Evolutionary conservation across 2,113 vertebrate species (phyloP).

Genomic region (Albula glossodonta): DNA sequence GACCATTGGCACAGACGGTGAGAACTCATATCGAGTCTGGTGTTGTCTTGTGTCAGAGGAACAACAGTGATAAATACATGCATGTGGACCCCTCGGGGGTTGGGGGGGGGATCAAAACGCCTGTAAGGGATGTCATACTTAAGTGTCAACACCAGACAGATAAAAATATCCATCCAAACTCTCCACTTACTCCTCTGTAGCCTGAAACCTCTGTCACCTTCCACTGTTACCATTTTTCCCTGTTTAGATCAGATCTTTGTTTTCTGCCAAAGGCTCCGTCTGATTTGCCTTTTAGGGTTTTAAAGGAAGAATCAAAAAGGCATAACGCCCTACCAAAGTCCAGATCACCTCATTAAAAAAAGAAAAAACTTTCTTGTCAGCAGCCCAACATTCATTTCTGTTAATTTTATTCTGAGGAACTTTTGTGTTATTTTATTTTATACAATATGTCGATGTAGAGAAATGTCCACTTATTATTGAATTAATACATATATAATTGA

Average conservation of each 20-base stretch:
- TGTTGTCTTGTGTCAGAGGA: not conserved
- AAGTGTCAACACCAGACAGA: not conserved
- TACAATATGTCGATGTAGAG: too few relatives aligned
- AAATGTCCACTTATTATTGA: too few relatives aligned
- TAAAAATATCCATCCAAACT: conserved; percentile 17
- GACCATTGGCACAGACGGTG: not conserved
- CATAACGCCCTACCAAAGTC: not conserved
- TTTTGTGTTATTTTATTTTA: too few relatives aligned
- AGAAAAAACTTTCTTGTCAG: not conserved
- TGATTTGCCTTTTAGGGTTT: not conserved
- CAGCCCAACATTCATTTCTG: too few relatives aligned
- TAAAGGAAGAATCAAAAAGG: not conserved
- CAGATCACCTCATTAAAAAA: not conserved
- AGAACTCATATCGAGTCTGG: not conserved
- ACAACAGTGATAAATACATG: not conserved
- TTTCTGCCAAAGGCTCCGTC: not conserved
- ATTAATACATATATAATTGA: too few relatives aligned
- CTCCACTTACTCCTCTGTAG: not conserved
- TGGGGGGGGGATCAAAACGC: not conserved
- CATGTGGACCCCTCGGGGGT: too few relatives aligned
- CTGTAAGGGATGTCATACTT: not conserved
- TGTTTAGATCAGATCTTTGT: conserved; percentile 14
- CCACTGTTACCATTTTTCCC: conserved; percentile 12
- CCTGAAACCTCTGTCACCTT: not conserved
- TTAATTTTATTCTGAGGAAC: too few relatives aligned